These are phyloP conservation scores for Barypeithes pellucidus DNA, from an alignment of 2,888 invertebrate species.

Conservation along the genomic window DNA sequence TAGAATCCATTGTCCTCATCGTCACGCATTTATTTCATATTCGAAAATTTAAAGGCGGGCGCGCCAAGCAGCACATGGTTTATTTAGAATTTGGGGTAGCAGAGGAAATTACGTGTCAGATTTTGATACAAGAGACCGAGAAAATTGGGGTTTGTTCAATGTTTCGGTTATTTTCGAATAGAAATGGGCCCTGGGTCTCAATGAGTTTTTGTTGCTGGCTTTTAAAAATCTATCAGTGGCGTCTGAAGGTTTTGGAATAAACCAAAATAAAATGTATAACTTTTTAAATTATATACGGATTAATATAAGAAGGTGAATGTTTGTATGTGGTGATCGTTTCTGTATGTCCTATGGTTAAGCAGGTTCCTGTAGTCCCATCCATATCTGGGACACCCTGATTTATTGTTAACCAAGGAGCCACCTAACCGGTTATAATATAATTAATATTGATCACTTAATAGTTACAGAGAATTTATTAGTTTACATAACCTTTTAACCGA, in stretches of 20 bases:
- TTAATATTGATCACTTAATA: no score
- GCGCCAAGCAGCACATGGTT: slow-evolving; percentile 58
- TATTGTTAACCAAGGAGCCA: no score
- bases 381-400: no score
- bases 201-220: slow-evolving; percentile 42
- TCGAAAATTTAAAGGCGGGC: slow-evolving; percentile 51
- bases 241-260: neutral
- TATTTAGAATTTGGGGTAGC: slow-evolving; percentile 64
- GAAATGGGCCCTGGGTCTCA: slow-evolving; percentile 37
- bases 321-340: no score
- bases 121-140: slow-evolving; percentile 64
- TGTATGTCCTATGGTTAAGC: no score
- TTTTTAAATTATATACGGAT: no score
- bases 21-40: slow-evolving; percentile 48
- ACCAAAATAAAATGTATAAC: no score
- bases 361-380: no score
- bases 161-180: slow-evolving; percentile 51
- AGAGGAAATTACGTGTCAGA: slow-evolving; percentile 64
- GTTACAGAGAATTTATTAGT: no score
- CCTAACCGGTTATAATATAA: no score
- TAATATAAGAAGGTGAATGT: no score
- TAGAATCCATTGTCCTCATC: slow-evolving; percentile 42
- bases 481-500: neutral
- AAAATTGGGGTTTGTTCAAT: slow-evolving; percentile 57
- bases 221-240: slow-evolving; percentile 37